Evolutionary conservation across 2,113 vertebrate species (phyloP).

Genomic region (Pao palembangensis): DNA sequence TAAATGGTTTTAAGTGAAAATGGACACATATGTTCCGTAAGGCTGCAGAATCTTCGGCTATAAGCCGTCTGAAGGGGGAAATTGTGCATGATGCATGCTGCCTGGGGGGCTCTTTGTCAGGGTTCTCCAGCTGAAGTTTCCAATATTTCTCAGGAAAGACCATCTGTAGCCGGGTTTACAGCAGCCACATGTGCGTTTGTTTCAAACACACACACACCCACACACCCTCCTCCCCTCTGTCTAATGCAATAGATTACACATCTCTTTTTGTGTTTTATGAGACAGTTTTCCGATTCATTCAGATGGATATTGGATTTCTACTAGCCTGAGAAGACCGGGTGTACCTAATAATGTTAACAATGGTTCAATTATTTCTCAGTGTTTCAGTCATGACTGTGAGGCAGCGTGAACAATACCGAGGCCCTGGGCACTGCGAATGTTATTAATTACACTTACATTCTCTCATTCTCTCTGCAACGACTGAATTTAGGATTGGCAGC

Average conservation of each 20-base stretch:
- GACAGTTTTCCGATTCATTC: constrained; percentile 14
- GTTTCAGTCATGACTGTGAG: constrained; percentile 6
- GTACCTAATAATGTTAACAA: constrained; percentile 25
- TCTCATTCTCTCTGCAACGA: not conserved
- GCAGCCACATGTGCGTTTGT: constrained; percentile 13
- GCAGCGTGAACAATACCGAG: not conserved
- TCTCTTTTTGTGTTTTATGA: constrained; percentile 22
- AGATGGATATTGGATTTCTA: constrained; percentile 12
- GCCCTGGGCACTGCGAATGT: constrained; percentile 3
- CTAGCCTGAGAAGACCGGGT: constrained; percentile 20
- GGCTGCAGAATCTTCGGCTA: constrained; percentile 42
- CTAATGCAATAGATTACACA: constrained; percentile 8
- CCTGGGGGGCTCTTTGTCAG: constrained; percentile 26
- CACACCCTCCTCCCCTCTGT: not conserved
- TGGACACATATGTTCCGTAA: constrained; percentile 55
- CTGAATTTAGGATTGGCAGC: no score
- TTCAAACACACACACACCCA: constrained; percentile 6
- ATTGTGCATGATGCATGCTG: constrained; percentile 53
- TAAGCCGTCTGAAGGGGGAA: constrained; percentile 56
- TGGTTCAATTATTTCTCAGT: constrained; percentile 17
- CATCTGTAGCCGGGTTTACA: constrained; percentile 22
- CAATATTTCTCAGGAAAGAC: constrained; percentile 3
- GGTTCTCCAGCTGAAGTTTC: constrained; percentile 5
- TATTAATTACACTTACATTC: constrained; percentile 18
- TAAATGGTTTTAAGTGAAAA: constrained; percentile 41